Evolutionary conservation across 2,888 invertebrate genomes (phyloP).

Genomic region (Volucella inanis): DNA sequence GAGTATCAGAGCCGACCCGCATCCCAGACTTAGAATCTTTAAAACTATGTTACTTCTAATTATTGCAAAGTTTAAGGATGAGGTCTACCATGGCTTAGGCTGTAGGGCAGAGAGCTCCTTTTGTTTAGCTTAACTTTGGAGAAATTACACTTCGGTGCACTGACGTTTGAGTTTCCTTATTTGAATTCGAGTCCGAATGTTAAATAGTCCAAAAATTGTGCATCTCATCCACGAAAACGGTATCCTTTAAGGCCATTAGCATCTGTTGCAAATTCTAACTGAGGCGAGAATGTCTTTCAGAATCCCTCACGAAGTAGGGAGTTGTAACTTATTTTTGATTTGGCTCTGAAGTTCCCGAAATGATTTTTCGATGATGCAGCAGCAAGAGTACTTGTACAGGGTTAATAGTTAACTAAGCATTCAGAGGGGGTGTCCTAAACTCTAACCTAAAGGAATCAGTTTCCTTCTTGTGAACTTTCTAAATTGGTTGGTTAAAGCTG

Average conservation of each 20-base stretch:
- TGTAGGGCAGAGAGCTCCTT: background rate
- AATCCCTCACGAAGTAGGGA: background rate
- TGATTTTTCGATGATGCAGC: constrained; percentile 60
- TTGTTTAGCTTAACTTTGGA: constrained; percentile 12
- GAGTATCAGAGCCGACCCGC: background rate
- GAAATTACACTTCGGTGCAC: background rate
- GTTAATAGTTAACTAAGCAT: background rate
- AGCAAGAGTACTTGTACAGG: background rate
- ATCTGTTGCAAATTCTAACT: too few species aligned
- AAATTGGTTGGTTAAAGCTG: constrained; percentile 57
- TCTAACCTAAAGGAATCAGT: background rate
- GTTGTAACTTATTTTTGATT: background rate
- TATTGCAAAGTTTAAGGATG: constrained; percentile 10
- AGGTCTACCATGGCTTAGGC: background rate
- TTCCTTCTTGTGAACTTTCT: constrained; percentile 52
- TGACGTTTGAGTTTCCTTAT: background rate
- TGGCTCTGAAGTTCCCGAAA: constrained; percentile 14
- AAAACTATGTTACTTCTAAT: constrained; percentile 35
- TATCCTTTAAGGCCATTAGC: background rate
- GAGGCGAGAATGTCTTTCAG: too few species aligned
- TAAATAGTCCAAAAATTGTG: constrained; percentile 23
- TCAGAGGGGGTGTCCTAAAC: constrained; percentile 1
- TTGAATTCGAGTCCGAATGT: constrained; percentile 6
- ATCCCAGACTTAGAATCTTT: background rate
- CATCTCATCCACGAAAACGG: constrained; percentile 17